A percentile compares a stretch with the other conserved stretches of the same genome.
Conservation (phyloP, 53 echinoderm and acorn worm species). For the Holothuria scabra region DNA sequence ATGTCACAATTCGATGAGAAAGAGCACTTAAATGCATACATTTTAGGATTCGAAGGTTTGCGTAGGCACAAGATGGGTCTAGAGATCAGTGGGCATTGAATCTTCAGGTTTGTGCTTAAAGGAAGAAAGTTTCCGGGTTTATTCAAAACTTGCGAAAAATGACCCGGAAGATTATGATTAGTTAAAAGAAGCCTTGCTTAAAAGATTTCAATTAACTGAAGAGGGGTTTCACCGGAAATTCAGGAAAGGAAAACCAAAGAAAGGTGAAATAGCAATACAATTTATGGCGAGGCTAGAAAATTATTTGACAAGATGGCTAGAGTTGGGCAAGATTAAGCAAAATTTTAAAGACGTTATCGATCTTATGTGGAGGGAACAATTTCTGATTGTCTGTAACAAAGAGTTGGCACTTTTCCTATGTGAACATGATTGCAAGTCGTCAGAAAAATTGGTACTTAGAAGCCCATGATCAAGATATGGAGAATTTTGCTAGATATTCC, state of each 20-base stretch:
- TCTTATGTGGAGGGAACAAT: too few relatives aligned
- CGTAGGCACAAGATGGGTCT: not conserved
- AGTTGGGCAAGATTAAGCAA: too few relatives aligned
- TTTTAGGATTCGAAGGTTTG: not conserved
- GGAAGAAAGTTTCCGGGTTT: not conserved
- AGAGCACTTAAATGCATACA: not conserved
- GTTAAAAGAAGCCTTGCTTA: too few relatives aligned
- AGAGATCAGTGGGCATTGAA: not conserved
- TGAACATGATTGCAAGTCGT: not conserved
- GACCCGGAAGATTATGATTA: not conserved
- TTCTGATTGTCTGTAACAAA: not conserved
- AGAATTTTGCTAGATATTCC: too few relatives aligned
- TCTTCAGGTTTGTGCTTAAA: not conserved
- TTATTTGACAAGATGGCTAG: too few relatives aligned
- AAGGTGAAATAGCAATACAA: too few relatives aligned
- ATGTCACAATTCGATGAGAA: not conserved
- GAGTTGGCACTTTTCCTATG: not conserved
- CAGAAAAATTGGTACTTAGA: too few relatives aligned
- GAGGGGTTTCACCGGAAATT: not conserved
- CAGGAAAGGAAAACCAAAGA: not conserved
- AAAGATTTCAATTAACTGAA: too few relatives aligned
- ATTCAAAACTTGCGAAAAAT: not conserved
- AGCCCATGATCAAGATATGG: too few relatives aligned
- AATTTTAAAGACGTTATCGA: too few relatives aligned
- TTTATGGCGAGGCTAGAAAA: too few relatives aligned